Conservation (phyloP, 2,797 vertebrate genomes). For the Vultur gryphus region DNA sequence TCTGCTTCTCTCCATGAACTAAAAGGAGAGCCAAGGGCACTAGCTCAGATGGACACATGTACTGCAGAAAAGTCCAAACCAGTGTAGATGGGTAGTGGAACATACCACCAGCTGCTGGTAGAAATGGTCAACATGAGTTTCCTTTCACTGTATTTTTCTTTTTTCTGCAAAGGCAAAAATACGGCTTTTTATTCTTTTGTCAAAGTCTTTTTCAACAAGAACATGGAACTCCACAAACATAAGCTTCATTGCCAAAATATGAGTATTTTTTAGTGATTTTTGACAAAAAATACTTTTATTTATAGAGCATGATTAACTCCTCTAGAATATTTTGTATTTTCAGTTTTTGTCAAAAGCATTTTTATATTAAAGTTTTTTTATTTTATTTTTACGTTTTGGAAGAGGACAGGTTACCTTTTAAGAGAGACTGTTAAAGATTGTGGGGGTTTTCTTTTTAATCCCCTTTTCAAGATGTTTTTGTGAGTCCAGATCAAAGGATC, state of each 20-base stretch:
- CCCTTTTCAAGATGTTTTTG: background rate
- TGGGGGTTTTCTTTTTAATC: fast-evolving
- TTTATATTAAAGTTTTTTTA: background rate
- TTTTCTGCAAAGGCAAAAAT: background rate
- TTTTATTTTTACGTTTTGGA: background rate
- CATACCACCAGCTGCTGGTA: fast-evolving
- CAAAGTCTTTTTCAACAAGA: background rate
- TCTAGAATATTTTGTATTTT: background rate
- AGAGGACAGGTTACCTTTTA: fast-evolving
- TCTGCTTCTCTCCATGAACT: background rate
- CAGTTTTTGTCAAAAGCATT: fast-evolving
- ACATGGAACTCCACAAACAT: background rate
- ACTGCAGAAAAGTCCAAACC: background rate
- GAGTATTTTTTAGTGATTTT: background rate
- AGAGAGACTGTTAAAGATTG: background rate
- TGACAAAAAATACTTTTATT: background rate
- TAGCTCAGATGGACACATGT: background rate
- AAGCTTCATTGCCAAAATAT: background rate
- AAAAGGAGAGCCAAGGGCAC: fast-evolving
- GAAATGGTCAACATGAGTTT: background rate
- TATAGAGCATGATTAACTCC: fast-evolving
- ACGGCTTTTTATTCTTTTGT: fast-evolving
- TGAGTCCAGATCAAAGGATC: background rate
- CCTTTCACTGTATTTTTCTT: fast-evolving
- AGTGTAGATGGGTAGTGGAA: fast-evolving